A percentile compares a stretch with the other conserved stretches of the same genome.
These are phyloP conservation scores for Dicyrtoma fusca DNA, from an alignment of 2,888 invertebrate genomes.

Conservation along the genomic window DNA sequence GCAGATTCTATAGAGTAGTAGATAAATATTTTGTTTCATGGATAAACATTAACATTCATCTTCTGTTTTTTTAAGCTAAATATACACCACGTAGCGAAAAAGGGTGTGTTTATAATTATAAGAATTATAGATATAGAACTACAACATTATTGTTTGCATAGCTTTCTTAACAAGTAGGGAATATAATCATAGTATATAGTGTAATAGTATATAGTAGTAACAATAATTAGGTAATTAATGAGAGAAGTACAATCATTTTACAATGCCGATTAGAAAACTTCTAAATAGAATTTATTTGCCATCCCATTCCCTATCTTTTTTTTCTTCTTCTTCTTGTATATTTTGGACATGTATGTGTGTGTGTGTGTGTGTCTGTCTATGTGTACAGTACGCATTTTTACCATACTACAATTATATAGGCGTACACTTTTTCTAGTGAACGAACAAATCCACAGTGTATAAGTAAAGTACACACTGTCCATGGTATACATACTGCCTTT, in stretches of 20 bases:
- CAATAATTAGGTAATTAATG: neutral
- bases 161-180: neutral
- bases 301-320: conserved; percentile 3
- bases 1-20: neutral
- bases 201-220: too few species aligned
- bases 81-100: conserved; percentile 11
- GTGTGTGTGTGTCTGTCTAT: too few species aligned
- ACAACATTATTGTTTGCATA: neutral
- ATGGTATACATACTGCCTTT: neutral
- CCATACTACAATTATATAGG: too few species aligned
- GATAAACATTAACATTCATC: too few species aligned
- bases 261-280: neutral
- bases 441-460: too few species aligned
- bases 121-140: neutral
- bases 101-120: neutral
- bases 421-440: too few species aligned
- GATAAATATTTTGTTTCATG: conserved; percentile 4
- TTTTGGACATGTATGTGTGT: too few species aligned
- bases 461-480: too few species aligned
- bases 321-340: neutral
- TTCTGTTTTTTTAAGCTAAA: neutral
- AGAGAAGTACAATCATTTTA: conserved; percentile 10
- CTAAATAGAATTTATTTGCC: conserved; percentile 17
- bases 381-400: neutral
- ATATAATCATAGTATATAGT: too few species aligned